Percentiles rank a stretch among this genome's conserved stretches.
phyloP scores from a whole-genome alignment of 2,797 vertebrate species.

The Oreochromis mossambicus region DNA sequence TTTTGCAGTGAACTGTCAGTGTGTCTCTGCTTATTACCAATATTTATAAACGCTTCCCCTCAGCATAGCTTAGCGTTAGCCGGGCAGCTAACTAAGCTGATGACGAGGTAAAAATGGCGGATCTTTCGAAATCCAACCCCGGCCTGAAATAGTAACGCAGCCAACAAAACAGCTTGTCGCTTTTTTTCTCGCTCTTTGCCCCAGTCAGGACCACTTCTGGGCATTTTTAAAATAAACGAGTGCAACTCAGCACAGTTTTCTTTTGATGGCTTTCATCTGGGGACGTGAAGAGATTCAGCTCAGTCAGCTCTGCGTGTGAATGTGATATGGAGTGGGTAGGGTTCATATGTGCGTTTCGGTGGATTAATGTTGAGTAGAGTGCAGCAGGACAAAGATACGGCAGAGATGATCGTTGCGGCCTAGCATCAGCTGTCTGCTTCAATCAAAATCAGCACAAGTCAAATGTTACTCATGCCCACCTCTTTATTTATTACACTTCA shows the following conservation, averaged over 20 bases:
- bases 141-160: conserved; percentile 82
- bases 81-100: conserved; percentile 74
- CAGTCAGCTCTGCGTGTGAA: neutral
- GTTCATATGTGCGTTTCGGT: conserved; percentile 26
- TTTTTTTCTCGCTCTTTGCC: neutral
- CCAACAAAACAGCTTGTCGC: conserved; percentile 14
- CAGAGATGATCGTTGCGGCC: conserved; percentile 53
- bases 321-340: neutral
- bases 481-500: neutral
- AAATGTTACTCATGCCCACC: neutral
- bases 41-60: neutral
- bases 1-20: neutral
- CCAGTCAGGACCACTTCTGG: neutral
- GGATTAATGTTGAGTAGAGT: conserved; percentile 48
- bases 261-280: neutral
- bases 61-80: conserved; percentile 51
- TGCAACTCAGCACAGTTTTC: neutral
- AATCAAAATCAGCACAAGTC: neutral
- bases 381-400: conserved; percentile 56
- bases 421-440: conserved; percentile 56
- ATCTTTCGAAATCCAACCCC: conserved; percentile 97
- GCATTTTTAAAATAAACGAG: neutral
- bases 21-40: neutral
- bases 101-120: conserved; percentile 98
- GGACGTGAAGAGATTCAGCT: neutral